Evolutionary conservation across 2,888 invertebrate species (phyloP).

Genomic region (Cinara cedri): DNA sequence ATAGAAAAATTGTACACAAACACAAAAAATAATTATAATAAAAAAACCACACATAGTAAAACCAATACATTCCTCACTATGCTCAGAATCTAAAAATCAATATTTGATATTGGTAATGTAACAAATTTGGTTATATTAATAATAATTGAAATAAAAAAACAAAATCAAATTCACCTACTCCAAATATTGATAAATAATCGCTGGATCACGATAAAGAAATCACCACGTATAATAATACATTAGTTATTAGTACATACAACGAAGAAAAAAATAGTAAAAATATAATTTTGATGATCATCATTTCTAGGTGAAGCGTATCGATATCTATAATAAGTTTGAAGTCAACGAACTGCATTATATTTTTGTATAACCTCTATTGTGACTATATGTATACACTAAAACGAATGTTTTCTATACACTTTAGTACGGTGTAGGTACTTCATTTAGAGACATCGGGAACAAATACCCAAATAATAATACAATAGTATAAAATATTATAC

Average conservation of each 20-base stretch:
- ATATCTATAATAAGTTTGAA: neutral
- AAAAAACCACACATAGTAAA: too few relatives aligned
- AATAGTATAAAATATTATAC: too few relatives aligned
- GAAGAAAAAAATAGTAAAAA: conserved; percentile 10
- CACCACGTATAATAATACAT: neutral
- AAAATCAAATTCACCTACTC: too few relatives aligned
- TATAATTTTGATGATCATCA: neutral
- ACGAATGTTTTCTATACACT: neutral
- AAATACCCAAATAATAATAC: neutral
- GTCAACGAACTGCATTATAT: conserved; percentile 32
- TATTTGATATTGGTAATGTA: too few relatives aligned
- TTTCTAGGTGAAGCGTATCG: conserved; percentile 44
- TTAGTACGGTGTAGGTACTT: neutral
- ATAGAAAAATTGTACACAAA: too few relatives aligned
- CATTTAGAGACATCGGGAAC: neutral
- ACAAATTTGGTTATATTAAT: too few relatives aligned
- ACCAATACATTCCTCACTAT: too few relatives aligned
- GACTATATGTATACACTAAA: neutral
- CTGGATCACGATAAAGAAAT: too few relatives aligned
- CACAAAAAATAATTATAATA: too few relatives aligned
- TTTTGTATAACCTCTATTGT: conserved; percentile 18
- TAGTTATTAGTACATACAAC: neutral
- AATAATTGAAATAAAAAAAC: too few relatives aligned
- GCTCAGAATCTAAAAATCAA: too few relatives aligned
- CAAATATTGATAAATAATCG: too few relatives aligned